Evolutionary conservation across 2,888 invertebrate species (phyloP).

Genomic region (Drosophila kanekoi): DNA sequence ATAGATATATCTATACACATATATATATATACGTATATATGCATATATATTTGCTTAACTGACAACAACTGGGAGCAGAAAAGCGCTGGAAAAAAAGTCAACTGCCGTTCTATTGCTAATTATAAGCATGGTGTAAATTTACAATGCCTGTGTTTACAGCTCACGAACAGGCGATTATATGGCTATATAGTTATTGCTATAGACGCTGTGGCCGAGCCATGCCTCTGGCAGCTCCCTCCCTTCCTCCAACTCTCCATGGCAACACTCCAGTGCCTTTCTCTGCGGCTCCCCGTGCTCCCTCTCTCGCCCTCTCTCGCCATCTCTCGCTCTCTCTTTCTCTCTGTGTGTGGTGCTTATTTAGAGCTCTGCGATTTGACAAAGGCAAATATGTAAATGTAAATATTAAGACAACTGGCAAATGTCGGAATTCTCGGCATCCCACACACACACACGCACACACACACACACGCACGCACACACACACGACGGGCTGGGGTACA

Average conservation of each 20-base stretch:
- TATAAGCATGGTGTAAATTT: conserved; percentile 75
- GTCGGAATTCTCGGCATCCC: conserved; percentile 38
- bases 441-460: conserved; percentile 20
- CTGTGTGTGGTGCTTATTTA: conserved; percentile 27
- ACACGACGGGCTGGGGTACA: background rate
- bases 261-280: background rate
- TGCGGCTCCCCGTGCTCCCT: background rate
- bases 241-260: background rate
- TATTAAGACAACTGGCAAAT: conserved; percentile 50
- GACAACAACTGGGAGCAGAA: conserved; percentile 4
- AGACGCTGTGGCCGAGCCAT: conserved; percentile 21
- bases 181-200: conserved; percentile 58
- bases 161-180: conserved; percentile 75
- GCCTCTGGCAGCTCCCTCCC: conserved; percentile 6
- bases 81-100: conserved; percentile 41
- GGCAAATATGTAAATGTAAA: conserved; percentile 46
- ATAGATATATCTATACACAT: background rate
- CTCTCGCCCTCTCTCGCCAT: background rate
- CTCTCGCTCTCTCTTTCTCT: background rate
- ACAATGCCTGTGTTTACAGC: conserved; percentile 76
- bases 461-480: conserved; percentile 1
- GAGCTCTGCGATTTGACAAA: conserved; percentile 58
- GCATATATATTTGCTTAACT: background rate
- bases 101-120: conserved; percentile 76
- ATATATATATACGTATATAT: conserved; percentile 2